phyloP scores from a whole-genome alignment of 2,113 vertebrate genomes.

The Podilymbus podiceps region DNA sequence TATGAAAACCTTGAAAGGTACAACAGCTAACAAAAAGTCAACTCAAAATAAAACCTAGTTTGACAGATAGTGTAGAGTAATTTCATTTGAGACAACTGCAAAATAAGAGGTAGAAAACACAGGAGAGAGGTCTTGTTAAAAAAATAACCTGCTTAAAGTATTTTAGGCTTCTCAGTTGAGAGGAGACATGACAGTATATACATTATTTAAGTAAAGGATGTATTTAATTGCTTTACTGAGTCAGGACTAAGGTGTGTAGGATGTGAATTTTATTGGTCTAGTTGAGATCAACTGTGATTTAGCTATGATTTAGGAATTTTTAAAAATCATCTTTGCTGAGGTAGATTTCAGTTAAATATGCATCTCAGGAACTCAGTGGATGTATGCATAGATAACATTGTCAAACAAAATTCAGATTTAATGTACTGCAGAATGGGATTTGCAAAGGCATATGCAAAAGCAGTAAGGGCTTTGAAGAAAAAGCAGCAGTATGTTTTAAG shows the following conservation, averaged over 20 bases:
- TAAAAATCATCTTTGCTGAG: background rate
- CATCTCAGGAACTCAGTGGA: background rate
- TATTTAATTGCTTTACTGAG: background rate
- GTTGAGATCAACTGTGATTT: background rate
- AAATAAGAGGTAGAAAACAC: background rate
- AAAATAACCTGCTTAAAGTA: background rate
- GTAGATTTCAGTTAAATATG: background rate
- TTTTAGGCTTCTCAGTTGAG: background rate
- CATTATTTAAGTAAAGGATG: background rate
- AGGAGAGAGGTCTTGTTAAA: background rate
- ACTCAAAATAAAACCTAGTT: background rate
- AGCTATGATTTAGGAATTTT: background rate
- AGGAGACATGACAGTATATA: background rate
- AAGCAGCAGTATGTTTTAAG: background rate
- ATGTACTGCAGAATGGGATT: background rate
- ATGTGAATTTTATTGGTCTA: background rate
- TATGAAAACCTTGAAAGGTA: background rate
- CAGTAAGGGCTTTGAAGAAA: background rate
- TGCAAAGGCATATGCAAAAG: background rate
- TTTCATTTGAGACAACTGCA: background rate
- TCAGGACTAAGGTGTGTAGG: background rate
- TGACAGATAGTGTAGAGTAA: background rate
- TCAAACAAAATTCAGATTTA: background rate
- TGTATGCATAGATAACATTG: background rate
- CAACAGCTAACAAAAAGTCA: background rate